Evolutionary conservation across 1,140 invertebrate species (phyloP).

Genomic region (Monomorium pharaonis): DNA sequence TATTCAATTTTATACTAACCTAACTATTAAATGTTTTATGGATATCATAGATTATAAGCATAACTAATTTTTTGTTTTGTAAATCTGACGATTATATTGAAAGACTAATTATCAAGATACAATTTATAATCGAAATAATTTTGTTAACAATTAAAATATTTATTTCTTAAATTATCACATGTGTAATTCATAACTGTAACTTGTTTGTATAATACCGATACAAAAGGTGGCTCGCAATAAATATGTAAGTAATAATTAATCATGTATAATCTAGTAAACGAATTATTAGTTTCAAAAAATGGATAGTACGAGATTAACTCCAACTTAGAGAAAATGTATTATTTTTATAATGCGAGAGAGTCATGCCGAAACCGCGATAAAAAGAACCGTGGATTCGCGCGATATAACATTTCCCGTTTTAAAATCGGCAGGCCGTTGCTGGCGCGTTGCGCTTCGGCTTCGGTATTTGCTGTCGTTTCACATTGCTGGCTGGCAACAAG

Average conservation of each 20-base stretch:
- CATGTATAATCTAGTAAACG: too few species aligned
- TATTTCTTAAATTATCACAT: too few species aligned
- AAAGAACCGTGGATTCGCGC: not conserved
- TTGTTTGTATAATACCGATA: not conserved
- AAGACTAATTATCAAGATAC: not conserved
- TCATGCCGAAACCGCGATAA: not conserved
- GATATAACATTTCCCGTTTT: conserved; percentile 46
- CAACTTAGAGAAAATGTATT: not conserved
- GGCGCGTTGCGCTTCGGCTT: conserved; percentile 34
- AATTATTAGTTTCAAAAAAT: too few species aligned
- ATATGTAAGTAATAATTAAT: too few species aligned
- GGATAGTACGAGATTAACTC: not conserved
- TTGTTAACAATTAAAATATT: not conserved
- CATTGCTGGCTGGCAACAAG: conserved; percentile 48
- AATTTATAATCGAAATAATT: not conserved
- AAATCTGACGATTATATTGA: not conserved
- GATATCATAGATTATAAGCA: not conserved
- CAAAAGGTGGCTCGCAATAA: not conserved
- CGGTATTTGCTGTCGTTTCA: conserved; percentile 57
- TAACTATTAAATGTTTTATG: not conserved
- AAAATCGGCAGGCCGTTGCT: conserved; percentile 27
- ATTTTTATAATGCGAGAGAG: not conserved
- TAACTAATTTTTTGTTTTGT: not conserved
- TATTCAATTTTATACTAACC: not conserved
- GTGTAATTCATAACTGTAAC: too few species aligned